These are phyloP conservation scores for Drosophila anomelani DNA, from an alignment of 2,888 invertebrate species.

Conservation along the genomic window DNA sequence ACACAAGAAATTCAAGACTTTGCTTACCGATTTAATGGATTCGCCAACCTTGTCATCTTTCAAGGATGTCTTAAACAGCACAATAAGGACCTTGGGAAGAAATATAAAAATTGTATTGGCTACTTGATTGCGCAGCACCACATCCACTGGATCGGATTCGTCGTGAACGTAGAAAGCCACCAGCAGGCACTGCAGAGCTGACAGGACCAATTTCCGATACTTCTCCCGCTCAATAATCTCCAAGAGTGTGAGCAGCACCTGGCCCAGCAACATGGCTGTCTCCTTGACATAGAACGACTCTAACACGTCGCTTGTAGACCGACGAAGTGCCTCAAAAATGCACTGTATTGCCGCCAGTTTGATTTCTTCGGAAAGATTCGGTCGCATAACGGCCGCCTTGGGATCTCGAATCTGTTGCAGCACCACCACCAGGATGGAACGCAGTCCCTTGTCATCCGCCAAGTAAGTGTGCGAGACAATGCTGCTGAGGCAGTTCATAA, in stretches of 20 bases:
- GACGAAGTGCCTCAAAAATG: conserved; percentile 73
- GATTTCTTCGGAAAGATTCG: conserved; percentile 82
- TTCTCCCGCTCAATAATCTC: conserved; percentile 89
- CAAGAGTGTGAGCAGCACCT: conserved; percentile 88
- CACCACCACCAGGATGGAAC: conserved; percentile 78
- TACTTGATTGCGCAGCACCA: conserved; percentile 86
- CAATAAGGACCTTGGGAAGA: conserved; percentile 87
- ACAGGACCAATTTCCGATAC: conserved; percentile 87
- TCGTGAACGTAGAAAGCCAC: conserved; percentile 87
- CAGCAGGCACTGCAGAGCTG: conserved; percentile 87
- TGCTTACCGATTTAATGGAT: conserved; percentile 86
- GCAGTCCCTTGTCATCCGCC: conserved; percentile 77
- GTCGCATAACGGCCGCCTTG: conserved; percentile 58
- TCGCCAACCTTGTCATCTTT: conserved; percentile 87
- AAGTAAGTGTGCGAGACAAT: conserved; percentile 78
- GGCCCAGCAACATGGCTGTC: conserved; percentile 87
- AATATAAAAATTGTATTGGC: conserved; percentile 87
- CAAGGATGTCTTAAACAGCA: conserved; percentile 85
- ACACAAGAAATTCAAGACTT: not conserved
- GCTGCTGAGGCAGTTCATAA: conserved; percentile 76
- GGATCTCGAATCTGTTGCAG: conserved; percentile 81
- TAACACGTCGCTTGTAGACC: conserved; percentile 85
- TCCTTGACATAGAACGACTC: conserved; percentile 86
- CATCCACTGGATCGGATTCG: conserved; percentile 86
- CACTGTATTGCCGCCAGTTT: conserved; percentile 81